Evolutionary conservation across 2,888 invertebrate genomes (phyloP).

Genomic region (Conchocele bisecta): DNA sequence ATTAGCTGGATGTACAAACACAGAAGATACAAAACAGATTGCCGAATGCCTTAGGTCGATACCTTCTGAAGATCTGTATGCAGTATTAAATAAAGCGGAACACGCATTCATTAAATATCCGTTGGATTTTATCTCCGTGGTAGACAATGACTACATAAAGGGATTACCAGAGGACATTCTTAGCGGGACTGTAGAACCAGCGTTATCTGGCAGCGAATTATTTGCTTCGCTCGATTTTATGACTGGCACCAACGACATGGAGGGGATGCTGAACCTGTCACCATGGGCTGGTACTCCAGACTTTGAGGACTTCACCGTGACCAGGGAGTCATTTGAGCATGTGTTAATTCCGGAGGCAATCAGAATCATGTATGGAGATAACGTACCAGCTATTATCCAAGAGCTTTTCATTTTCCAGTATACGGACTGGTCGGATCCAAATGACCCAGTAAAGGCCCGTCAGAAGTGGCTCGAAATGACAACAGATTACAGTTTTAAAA

Average conservation of each 20-base stretch:
- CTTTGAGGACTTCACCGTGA: conserved; percentile 85
- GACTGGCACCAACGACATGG: conserved; percentile 96
- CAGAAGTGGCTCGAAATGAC: conserved; percentile 20
- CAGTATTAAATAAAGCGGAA: conserved; percentile 24
- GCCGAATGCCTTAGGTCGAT: conserved; percentile 46
- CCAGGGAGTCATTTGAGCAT: not conserved
- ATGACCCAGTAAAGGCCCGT: not conserved
- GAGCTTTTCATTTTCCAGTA: conserved; percentile 17
- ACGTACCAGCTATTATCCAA: not conserved
- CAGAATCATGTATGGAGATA: not conserved
- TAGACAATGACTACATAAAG: conserved; percentile 93
- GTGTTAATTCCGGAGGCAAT: not conserved
- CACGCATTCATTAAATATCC: conserved; percentile 28
- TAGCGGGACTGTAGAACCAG: conserved; percentile 89
- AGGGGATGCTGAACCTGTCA: conserved; percentile 85
- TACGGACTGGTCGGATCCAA: conserved; percentile 22
- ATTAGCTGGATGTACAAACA: no score
- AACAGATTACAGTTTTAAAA: conserved; percentile 28
- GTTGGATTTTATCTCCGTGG: conserved; percentile 93
- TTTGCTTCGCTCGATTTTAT: conserved; percentile 87
- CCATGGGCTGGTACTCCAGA: conserved; percentile 90
- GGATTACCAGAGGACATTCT: conserved; percentile 93
- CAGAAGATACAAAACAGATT: conserved; percentile 18
- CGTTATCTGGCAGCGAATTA: not conserved
- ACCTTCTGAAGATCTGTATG: conserved; percentile 20